Percentiles rank a stretch among this genome's conserved stretches.
Evolutionary conservation across 2,113 vertebrate species (phyloP).

Genomic region (Bos indicus): DNA sequence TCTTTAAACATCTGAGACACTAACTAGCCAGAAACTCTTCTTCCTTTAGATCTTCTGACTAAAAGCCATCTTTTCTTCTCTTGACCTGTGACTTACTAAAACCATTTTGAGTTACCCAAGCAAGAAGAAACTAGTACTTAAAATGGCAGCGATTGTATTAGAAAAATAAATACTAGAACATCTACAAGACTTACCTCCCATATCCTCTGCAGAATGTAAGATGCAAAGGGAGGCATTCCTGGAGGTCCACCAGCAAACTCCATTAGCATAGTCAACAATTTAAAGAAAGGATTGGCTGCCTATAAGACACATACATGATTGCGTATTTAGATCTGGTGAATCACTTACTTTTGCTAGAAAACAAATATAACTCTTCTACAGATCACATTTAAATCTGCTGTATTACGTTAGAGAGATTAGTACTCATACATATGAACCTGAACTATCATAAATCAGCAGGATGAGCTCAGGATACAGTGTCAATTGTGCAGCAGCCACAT

Average conservation of each 20-base stretch:
- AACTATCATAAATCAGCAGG: not conserved
- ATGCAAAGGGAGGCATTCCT: constrained; percentile 98
- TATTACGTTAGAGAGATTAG: not conserved
- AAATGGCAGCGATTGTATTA: not conserved
- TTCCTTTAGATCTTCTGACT: not conserved
- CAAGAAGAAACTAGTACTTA: not conserved
- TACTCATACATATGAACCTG: not conserved
- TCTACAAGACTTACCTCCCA: constrained; percentile 89
- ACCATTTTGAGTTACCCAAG: not conserved
- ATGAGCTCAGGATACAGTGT: not conserved
- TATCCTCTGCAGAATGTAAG: constrained; percentile 99
- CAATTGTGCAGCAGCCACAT: not conserved
- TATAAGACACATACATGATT: constrained; percentile 70
- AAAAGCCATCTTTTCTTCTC: not conserved
- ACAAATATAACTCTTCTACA: not conserved
- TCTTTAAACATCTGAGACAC: constrained; percentile 6
- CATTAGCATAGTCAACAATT: constrained; percentile 98
- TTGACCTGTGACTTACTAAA: not conserved
- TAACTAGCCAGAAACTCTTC: not conserved
- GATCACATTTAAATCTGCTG: constrained; percentile 15
- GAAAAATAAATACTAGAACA: constrained; percentile 56
- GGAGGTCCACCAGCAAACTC: constrained; percentile 98
- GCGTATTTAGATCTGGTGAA: not conserved
- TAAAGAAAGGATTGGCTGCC: constrained; percentile 99
- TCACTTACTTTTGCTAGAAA: not conserved